A percentile compares a stretch with the other conserved stretches of the same genome.
phyloP scores from a whole-genome alignment of 2,113 vertebrate genomes.

The Chaetorhynchus papuensis region DNA sequence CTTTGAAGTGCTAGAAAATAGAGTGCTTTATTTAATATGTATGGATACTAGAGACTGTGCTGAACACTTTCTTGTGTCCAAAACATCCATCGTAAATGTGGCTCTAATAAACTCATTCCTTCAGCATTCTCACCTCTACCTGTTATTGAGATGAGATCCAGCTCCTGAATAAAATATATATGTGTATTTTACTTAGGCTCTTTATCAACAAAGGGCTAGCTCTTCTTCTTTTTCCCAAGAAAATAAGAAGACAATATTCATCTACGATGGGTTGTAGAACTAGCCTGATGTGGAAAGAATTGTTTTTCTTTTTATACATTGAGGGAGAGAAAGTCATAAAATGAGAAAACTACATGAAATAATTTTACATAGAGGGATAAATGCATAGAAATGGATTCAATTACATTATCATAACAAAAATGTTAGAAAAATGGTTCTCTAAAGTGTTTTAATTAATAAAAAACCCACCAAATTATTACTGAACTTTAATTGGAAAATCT shows the following conservation, averaged over 20 bases:
- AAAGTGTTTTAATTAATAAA: slow-evolving; percentile 68
- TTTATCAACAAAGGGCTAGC: slow-evolving; percentile 16
- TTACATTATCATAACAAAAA: slow-evolving; percentile 36
- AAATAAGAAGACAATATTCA: slow-evolving; percentile 19
- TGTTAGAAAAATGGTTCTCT: background rate
- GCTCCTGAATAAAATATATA: background rate
- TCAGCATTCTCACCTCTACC: background rate
- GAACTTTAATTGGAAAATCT: slow-evolving; percentile 60
- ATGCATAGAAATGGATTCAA: slow-evolving; percentile 24
- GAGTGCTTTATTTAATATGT: background rate
- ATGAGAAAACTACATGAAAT: slow-evolving; percentile 1
- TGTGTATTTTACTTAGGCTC: slow-evolving; percentile 22
- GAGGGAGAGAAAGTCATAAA: background rate
- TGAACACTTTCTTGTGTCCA: background rate
- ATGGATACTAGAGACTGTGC: background rate
- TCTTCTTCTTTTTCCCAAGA: background rate
- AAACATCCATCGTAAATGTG: background rate
- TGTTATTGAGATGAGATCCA: background rate
- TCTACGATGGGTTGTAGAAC: background rate
- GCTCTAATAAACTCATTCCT: background rate
- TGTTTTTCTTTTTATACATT: background rate
- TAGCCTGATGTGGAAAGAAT: background rate
- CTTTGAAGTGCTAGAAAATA: slow-evolving; percentile 11
- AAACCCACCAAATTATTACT: slow-evolving; percentile 1
- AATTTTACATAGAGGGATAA: slow-evolving; percentile 25